Evolutionary conservation across 2,888 invertebrate genomes (phyloP).

Genomic region (Ormyrus labotus): DNA sequence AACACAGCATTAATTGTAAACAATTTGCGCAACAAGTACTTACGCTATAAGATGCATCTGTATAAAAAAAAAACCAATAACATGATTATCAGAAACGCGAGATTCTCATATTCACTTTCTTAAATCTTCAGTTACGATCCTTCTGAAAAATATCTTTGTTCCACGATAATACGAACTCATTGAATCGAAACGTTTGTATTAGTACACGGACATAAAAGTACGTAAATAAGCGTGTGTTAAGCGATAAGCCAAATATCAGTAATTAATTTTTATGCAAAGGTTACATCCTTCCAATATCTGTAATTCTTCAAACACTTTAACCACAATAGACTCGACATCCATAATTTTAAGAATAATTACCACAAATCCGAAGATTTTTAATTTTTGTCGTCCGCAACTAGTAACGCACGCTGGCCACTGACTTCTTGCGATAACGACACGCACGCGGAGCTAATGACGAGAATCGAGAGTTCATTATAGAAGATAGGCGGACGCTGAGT

Average conservation of each 20-base stretch:
- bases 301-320: too few relatives aligned
- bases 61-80: too few relatives aligned
- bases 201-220: not conserved
- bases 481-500: not conserved
- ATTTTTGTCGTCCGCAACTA: not conserved
- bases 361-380: conserved; percentile 18
- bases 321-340: too few relatives aligned
- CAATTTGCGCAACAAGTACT: too few relatives aligned
- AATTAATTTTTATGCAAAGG: too few relatives aligned
- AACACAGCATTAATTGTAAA: too few relatives aligned
- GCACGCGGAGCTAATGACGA: not conserved
- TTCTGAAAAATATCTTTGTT: conserved; percentile 4
- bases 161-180: not conserved
- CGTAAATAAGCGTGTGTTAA: conserved; percentile 1
- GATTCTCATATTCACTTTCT: not conserved
- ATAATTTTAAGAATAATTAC: conserved; percentile 9
- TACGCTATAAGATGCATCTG: too few relatives aligned
- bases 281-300: too few relatives aligned
- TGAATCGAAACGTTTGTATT: not conserved
- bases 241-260: conserved; percentile 4
- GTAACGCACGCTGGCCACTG: too few relatives aligned
- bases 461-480: conserved; percentile 19
- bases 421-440: too few relatives aligned
- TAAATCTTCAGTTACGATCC: conserved; percentile 8
- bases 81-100: too few relatives aligned